These are phyloP conservation scores for Temnothorax nylanderi DNA, from an alignment of 1,140 invertebrate genomes.

Conservation along the genomic window DNA sequence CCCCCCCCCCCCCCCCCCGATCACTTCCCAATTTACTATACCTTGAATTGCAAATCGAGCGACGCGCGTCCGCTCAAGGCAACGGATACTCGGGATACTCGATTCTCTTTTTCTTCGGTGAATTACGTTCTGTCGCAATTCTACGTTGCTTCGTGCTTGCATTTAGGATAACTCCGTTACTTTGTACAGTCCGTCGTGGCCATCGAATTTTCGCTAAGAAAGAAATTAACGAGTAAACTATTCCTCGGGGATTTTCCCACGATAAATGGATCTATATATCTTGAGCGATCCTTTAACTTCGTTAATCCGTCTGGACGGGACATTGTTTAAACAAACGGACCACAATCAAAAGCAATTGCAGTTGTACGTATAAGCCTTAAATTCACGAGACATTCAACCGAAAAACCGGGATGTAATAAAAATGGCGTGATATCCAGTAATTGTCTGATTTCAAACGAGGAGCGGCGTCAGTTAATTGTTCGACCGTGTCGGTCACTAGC, in stretches of 20 bases:
- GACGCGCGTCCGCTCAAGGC: not conserved
- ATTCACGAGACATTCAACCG: slow-evolving; percentile 17
- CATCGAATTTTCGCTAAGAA: slow-evolving; percentile 12
- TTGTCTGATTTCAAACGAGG: slow-evolving; percentile 59
- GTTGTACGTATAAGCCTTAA: not conserved
- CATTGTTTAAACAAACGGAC: slow-evolving; percentile 24
- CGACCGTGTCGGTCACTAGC: slow-evolving; percentile 44
- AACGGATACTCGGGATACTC: not conserved
- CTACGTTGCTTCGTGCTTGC: not conserved
- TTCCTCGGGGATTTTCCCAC: slow-evolving; percentile 16
- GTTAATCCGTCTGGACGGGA: not conserved
- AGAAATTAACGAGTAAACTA: slow-evolving; percentile 25
- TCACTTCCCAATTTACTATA: slow-evolving; percentile 34
- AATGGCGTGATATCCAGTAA: slow-evolving; percentile 72
- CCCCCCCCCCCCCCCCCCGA: not conserved
- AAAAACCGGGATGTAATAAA: slow-evolving; percentile 37
- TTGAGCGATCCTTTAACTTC: not conserved
- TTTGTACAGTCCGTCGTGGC: not conserved
- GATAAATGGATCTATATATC: not conserved
- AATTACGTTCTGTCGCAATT: slow-evolving; percentile 20
- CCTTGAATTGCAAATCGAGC: slow-evolving; percentile 50
- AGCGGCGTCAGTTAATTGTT: slow-evolving; percentile 63
- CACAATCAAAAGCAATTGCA: slow-evolving; percentile 37
- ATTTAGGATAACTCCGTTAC: slow-evolving; percentile 11
- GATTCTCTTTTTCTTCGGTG: not conserved